Evolutionary conservation across 2,888 invertebrate genomes (phyloP).

Genomic region (Troides oblongomaculatus): DNA sequence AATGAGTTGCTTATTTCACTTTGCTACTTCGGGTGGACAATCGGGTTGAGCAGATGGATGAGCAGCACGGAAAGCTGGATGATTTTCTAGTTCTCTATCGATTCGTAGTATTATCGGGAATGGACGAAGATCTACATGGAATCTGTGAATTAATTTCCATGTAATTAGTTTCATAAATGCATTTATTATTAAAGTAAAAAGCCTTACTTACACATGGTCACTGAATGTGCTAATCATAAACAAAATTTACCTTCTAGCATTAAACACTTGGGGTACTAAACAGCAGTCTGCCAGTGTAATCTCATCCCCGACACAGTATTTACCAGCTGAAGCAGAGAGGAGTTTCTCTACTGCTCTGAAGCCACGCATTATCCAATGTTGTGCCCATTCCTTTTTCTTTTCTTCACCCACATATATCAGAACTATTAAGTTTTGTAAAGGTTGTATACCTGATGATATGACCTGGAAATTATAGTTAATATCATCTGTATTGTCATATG

Average conservation of each 20-base stretch:
- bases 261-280: constrained; percentile 96
- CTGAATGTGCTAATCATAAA: neutral
- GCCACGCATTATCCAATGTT: constrained; percentile 94
- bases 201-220: no score
- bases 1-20: constrained; percentile 61
- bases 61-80: constrained; percentile 94
- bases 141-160: constrained; percentile 74
- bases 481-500: constrained; percentile 3
- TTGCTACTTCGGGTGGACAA: constrained; percentile 93
- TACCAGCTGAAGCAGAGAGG: constrained; percentile 90
- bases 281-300: constrained; percentile 97
- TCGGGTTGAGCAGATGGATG: constrained; percentile 97
- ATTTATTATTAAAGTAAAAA: neutral
- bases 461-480: constrained; percentile 59
- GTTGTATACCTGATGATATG: constrained; percentile 97
- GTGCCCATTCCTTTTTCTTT: constrained; percentile 95
- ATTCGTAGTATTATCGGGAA: constrained; percentile 95
- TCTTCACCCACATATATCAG: constrained; percentile 93
- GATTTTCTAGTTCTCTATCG: constrained; percentile 90
- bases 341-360: constrained; percentile 94
- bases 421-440: constrained; percentile 94
- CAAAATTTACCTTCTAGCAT: constrained; percentile 88
- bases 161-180: no score
- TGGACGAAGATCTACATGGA: constrained; percentile 93
- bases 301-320: constrained; percentile 96